These are phyloP conservation scores for Lagodon rhomboides DNA, from an alignment of 2,797 vertebrate species.

Conservation along the genomic window DNA sequence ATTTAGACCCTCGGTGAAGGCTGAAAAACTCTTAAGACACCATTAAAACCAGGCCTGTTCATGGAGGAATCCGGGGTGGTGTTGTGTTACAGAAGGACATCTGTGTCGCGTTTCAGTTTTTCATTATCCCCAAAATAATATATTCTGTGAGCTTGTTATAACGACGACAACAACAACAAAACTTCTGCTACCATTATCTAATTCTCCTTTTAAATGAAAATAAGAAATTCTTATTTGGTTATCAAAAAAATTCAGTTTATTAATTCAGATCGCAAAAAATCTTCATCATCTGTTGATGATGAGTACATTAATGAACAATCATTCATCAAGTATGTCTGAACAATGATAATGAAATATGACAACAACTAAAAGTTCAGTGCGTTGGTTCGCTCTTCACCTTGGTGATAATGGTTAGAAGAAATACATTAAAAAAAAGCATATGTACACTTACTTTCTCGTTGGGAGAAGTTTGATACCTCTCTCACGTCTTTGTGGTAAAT, in stretches of 20 bases:
- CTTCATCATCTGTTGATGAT: background rate
- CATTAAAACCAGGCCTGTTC: conserved; percentile 9
- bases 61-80: conserved; percentile 19
- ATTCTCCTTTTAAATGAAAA: background rate
- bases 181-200: background rate
- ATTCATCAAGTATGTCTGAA: background rate
- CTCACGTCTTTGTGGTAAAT: no score
- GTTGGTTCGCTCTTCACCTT: background rate
- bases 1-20: conserved; percentile 15
- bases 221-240: background rate
- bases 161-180: background rate
- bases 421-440: background rate
- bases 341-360: background rate
- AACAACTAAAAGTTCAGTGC: no score
- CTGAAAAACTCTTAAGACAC: conserved; percentile 11
- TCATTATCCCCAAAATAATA: conserved; percentile 1
- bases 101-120: conserved; percentile 24
- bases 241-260: background rate
- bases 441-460: background rate
- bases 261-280: background rate
- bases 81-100: conserved; percentile 35
- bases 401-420: background rate
- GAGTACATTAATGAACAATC: background rate
- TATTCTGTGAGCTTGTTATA: background rate
- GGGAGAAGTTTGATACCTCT: background rate